phyloP scores from a whole-genome alignment of 2,113 vertebrate species.

The Erythrocercus mccallii region DNA sequence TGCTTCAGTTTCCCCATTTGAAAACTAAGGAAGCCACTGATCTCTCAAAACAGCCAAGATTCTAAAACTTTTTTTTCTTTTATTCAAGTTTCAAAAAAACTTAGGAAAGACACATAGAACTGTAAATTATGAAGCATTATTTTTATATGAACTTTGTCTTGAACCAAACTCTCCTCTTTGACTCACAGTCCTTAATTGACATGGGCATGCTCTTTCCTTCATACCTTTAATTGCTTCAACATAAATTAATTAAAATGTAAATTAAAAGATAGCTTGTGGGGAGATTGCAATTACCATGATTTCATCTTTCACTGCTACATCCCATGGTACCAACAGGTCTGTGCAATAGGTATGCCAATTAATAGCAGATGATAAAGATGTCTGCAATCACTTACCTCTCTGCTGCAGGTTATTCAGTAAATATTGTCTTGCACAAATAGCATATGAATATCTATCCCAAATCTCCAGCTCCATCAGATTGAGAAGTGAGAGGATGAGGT shows the following conservation, averaged over 20 bases:
- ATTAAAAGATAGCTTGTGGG: slow-evolving; percentile 15
- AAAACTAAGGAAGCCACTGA: background rate
- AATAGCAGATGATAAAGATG: background rate
- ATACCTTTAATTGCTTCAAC: slow-evolving; percentile 12
- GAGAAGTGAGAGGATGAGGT: background rate
- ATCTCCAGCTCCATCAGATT: background rate
- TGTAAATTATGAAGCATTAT: background rate
- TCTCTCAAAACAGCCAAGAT: background rate
- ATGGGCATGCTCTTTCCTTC: background rate
- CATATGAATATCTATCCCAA: background rate
- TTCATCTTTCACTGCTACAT: slow-evolving; percentile 12
- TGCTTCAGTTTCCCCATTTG: background rate
- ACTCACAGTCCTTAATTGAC: slow-evolving; percentile 15
- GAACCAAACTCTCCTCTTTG: background rate
- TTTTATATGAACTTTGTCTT: background rate
- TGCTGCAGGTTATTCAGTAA: background rate
- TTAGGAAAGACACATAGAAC: background rate
- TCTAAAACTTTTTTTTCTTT: background rate
- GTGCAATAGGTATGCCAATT: slow-evolving; percentile 32
- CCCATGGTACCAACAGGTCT: background rate
- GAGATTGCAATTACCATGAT: slow-evolving; percentile 29
- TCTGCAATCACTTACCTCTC: background rate
- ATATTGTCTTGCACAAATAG: background rate
- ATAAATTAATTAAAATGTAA: slow-evolving; percentile 57
- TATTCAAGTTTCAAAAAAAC: background rate